A percentile compares a stretch with the other conserved stretches of the same genome.
phyloP scores from a whole-genome alignment of 2,888 invertebrate species.

The Chloroclysta siterata region DNA sequence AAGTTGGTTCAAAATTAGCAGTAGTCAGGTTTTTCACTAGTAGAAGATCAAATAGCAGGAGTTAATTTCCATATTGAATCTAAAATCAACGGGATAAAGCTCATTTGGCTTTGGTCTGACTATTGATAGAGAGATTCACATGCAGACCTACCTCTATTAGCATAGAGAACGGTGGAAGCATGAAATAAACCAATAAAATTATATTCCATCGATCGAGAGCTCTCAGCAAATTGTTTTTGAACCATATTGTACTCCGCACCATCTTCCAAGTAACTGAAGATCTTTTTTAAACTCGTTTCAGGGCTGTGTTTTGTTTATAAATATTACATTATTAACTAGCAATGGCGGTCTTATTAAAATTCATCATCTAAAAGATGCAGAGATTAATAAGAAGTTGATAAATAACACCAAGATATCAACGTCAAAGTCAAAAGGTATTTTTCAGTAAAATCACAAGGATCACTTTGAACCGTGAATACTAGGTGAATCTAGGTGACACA shows the following conservation, averaged over 20 bases:
- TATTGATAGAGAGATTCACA: conserved; percentile 13
- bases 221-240: conserved; percentile 18
- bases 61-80: conserved; percentile 7
- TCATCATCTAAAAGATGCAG: too few species aligned
- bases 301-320: background rate
- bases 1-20: background rate
- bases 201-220: conserved; percentile 5
- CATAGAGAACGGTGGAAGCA: conserved; percentile 13
- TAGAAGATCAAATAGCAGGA: background rate
- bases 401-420: too few species aligned
- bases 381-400: too few species aligned
- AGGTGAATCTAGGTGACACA: too few species aligned
- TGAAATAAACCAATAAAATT: conserved; percentile 20
- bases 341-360: too few species aligned
- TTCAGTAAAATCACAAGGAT: too few species aligned
- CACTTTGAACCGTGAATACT: too few species aligned
- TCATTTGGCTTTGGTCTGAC: conserved; percentile 1
- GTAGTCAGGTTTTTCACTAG: background rate
- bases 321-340: too few species aligned
- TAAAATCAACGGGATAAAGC: background rate
- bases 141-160: conserved; percentile 15
- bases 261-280: background rate
- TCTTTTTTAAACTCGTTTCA: background rate
- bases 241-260: background rate
- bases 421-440: too few species aligned